These are phyloP conservation scores for Alouatta palliata DNA, from an alignment of 2,113 vertebrate species.

Conservation along the genomic window DNA sequence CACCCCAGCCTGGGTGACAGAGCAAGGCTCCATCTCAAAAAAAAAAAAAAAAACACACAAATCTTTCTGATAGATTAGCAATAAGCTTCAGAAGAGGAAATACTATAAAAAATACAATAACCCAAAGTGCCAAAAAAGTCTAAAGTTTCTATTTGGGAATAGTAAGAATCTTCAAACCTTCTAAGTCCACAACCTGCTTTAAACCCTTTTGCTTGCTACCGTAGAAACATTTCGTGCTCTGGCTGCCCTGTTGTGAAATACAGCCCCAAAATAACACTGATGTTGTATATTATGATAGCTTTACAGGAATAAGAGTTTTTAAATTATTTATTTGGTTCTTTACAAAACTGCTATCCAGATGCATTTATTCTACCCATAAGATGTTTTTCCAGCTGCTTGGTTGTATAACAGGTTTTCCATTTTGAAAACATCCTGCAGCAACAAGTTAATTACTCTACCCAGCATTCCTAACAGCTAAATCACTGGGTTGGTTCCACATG, in stretches of 20 bases:
- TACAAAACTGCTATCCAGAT: slow-evolving; percentile 31
- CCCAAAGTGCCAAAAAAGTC: not conserved
- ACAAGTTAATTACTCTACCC: not conserved
- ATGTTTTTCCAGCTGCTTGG: slow-evolving; percentile 21
- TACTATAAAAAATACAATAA: not conserved
- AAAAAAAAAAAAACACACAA: not conserved
- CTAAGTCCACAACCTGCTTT: not conserved
- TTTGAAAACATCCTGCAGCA: slow-evolving; percentile 41
- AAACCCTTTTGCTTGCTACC: not conserved
- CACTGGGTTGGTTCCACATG: slow-evolving; percentile 2
- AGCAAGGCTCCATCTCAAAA: not conserved
- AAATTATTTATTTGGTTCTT: slow-evolving; percentile 43
- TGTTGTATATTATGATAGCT: not conserved
- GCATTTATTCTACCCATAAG: slow-evolving; percentile 2
- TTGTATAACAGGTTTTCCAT: not conserved
- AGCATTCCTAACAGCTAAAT: slow-evolving; percentile 46
- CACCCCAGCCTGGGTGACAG: not conserved
- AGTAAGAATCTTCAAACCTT: not conserved
- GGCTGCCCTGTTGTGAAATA: not conserved
- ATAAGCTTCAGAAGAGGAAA: not conserved
- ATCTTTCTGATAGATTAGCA: not conserved
- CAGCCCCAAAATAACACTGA: not conserved
- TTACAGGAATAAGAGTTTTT: not conserved
- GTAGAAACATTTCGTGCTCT: not conserved
- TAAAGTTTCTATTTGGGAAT: not conserved